phyloP scores from a whole-genome alignment of 1,140 invertebrate species.

The Drosophila tani region DNA sequence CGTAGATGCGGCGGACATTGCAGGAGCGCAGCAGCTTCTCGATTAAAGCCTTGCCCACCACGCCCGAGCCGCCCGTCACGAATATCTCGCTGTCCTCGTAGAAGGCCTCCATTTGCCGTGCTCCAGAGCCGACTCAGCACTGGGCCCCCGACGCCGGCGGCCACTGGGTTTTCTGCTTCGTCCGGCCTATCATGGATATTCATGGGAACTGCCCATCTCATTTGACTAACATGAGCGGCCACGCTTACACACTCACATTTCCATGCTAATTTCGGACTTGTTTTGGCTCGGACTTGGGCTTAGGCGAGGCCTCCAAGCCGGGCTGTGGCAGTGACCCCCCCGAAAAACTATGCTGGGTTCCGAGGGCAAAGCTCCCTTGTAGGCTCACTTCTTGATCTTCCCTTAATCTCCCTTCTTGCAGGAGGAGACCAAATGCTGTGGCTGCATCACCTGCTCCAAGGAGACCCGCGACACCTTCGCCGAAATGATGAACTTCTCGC shows the following conservation, averaged over 20 bases:
- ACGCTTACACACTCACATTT: neutral
- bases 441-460: slow-evolving; percentile 86
- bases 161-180: slow-evolving; percentile 10
- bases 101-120: slow-evolving; percentile 85
- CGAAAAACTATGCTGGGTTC: neutral
- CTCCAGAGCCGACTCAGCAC: neutral
- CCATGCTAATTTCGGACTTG: slow-evolving; percentile 13
- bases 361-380: neutral
- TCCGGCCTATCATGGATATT: slow-evolving; percentile 24
- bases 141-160: neutral
- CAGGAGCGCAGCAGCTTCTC: slow-evolving; percentile 91
- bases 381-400: too few species aligned
- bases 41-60: slow-evolving; percentile 89
- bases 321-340: neutral
- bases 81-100: slow-evolving; percentile 88
- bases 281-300: slow-evolving; percentile 1
- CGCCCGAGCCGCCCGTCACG: slow-evolving; percentile 90
- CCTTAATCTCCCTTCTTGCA: slow-evolving; percentile 9
- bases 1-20: slow-evolving; percentile 88
- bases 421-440: slow-evolving; percentile 81
- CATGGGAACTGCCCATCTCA: neutral
- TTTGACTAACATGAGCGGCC: slow-evolving; percentile 49
- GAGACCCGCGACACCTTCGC: slow-evolving; percentile 89
- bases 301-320: too few species aligned
- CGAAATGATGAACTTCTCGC: slow-evolving; percentile 93